These are phyloP conservation scores for Gavia stellata DNA, from an alignment of 2,113 vertebrate species.

Conservation along the genomic window DNA sequence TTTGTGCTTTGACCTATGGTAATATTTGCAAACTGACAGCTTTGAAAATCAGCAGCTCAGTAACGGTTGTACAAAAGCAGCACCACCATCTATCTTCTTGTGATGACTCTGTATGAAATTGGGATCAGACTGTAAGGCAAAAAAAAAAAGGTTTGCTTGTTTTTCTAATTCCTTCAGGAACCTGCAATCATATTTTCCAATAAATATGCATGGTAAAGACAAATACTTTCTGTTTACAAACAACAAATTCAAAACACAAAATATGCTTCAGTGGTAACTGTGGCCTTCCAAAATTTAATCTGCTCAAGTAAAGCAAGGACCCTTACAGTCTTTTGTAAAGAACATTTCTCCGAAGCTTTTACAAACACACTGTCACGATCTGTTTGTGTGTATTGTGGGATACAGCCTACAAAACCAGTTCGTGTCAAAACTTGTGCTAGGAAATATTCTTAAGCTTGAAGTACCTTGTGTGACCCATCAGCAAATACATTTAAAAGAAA, in stretches of 20 bases:
- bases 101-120: not conserved
- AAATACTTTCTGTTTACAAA: not conserved
- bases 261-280: not conserved
- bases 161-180: not conserved
- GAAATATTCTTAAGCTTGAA: not conserved
- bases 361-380: not conserved
- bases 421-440: not conserved
- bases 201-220: not conserved
- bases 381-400: not conserved
- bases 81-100: not conserved
- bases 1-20: not conserved
- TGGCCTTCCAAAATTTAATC: not conserved
- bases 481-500: not conserved
- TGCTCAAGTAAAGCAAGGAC: not conserved
- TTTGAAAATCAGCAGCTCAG: not conserved
- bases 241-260: not conserved
- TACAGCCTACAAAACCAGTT: not conserved
- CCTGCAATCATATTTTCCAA: not conserved
- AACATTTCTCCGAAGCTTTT: not conserved
- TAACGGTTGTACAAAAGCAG: not conserved
- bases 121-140: not conserved
- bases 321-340: not conserved
- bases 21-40: not conserved
- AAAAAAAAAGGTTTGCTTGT: not conserved
- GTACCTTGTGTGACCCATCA: not conserved